Conservation (phyloP, 2,113 vertebrate genomes). For the Lagopus muta region DNA sequence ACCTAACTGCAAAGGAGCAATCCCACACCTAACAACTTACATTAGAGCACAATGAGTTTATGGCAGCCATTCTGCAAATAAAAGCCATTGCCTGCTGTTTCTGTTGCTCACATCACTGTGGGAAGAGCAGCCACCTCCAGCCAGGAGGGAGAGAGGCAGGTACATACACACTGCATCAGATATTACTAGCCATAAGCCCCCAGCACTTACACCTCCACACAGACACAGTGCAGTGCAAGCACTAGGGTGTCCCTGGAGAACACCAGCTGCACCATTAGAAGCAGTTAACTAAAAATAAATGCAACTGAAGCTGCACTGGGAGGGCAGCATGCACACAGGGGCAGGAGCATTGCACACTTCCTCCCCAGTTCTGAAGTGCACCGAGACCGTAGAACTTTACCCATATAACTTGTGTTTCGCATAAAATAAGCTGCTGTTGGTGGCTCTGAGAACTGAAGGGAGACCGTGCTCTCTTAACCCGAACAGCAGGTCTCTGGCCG, state of each 20-base stretch:
- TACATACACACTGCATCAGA: neutral
- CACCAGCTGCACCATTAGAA: neutral
- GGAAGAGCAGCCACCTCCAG: neutral
- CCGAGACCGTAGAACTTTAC: neutral
- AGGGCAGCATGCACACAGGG: neutral
- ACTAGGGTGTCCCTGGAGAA: neutral
- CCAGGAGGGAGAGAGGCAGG: neutral
- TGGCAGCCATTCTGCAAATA: constrained; percentile 17
- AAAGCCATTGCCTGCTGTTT: constrained; percentile 48
- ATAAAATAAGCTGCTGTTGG: neutral
- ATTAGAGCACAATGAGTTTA: constrained; percentile 8
- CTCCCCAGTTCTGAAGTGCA: neutral
- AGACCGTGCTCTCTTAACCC: neutral
- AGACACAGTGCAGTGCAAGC: neutral
- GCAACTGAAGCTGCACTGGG: neutral
- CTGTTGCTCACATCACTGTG: neutral
- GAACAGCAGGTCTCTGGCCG: neutral
- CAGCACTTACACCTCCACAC: neutral
- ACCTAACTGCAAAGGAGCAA: neutral
- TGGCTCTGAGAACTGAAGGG: neutral
- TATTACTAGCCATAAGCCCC: neutral
- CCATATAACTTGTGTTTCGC: neutral
- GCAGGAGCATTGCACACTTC: neutral
- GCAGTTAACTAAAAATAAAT: neutral
- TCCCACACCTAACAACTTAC: neutral